A percentile compares a stretch with the other conserved stretches of the same genome.
phyloP scores from a whole-genome alignment of 2,113 vertebrate species.

The Mugil cephalus region DNA sequence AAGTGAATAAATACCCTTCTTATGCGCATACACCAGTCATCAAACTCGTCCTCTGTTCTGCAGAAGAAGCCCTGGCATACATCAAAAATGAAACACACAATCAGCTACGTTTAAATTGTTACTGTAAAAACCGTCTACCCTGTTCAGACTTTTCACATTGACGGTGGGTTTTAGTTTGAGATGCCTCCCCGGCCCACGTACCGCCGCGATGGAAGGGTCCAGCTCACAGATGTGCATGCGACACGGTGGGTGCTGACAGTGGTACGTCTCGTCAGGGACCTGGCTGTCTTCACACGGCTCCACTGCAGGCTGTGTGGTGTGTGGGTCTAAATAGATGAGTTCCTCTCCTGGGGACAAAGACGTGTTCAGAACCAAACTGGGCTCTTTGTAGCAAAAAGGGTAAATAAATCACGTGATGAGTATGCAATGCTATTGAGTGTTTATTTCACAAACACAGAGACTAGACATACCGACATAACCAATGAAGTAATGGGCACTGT shows the following conservation, averaged over 20 bases:
- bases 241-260: constrained; percentile 97
- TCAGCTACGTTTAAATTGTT: background rate
- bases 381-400: background rate
- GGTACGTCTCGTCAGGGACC: constrained; percentile 92
- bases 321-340: constrained; percentile 96
- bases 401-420: background rate
- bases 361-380: background rate
- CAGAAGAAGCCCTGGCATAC: constrained; percentile 94
- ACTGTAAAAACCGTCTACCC: background rate
- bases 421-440: constrained; percentile 16
- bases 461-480: constrained; percentile 95
- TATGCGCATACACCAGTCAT: constrained; percentile 95
- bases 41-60: constrained; percentile 94
- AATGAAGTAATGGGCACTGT: constrained; percentile 99
- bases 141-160: background rate
- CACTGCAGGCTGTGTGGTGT: constrained; percentile 94
- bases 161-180: constrained; percentile 11
- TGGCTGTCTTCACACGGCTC: constrained; percentile 84
- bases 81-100: constrained; percentile 9
- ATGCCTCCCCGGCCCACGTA: constrained; percentile 63
- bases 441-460: constrained; percentile 53
- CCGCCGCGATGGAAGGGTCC: constrained; percentile 97
- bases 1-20: constrained; percentile 86
- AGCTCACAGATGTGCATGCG: constrained; percentile 96
- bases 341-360: constrained; percentile 87